These are phyloP conservation scores for Rhyacophila evoluta DNA, from an alignment of 2,888 invertebrate species.

Conservation along the genomic window DNA sequence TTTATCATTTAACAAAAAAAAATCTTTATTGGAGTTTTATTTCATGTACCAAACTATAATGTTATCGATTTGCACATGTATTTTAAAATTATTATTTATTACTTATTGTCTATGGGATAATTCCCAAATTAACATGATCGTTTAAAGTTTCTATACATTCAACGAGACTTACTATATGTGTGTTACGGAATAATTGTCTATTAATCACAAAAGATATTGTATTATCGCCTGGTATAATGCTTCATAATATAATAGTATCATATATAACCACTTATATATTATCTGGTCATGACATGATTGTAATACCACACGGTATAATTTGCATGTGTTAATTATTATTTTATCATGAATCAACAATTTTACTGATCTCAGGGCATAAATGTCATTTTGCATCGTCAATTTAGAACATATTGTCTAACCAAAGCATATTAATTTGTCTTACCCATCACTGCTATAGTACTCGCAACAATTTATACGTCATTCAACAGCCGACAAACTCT, in stretches of 20 bases:
- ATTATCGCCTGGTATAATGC: slow-evolving; percentile 3
- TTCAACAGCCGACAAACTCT: not conserved
- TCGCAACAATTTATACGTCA: slow-evolving; percentile 12
- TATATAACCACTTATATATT: not conserved
- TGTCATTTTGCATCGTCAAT: not conserved
- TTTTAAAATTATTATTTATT: not conserved
- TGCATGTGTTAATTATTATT: not conserved
- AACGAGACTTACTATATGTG: slow-evolving; percentile 5
- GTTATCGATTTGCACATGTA: not conserved
- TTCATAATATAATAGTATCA: slow-evolving; percentile 2
- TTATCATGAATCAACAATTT: too few species aligned
- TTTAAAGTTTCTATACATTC: not conserved
- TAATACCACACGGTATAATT: not conserved
- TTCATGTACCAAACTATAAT: not conserved
- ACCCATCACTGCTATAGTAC: not conserved
- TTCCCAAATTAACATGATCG: not conserved
- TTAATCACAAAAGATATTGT: not conserved
- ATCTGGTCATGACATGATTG: not conserved
- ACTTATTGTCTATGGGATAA: slow-evolving; percentile 5
- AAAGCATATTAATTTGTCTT: not conserved
- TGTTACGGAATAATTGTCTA: slow-evolving; percentile 19
- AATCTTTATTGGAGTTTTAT: not conserved
- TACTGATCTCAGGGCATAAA: not conserved
- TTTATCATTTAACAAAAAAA: not conserved
- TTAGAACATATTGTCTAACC: not conserved